Conservation (phyloP, 2,113 vertebrate species). For the Panurus biarmicus region DNA sequence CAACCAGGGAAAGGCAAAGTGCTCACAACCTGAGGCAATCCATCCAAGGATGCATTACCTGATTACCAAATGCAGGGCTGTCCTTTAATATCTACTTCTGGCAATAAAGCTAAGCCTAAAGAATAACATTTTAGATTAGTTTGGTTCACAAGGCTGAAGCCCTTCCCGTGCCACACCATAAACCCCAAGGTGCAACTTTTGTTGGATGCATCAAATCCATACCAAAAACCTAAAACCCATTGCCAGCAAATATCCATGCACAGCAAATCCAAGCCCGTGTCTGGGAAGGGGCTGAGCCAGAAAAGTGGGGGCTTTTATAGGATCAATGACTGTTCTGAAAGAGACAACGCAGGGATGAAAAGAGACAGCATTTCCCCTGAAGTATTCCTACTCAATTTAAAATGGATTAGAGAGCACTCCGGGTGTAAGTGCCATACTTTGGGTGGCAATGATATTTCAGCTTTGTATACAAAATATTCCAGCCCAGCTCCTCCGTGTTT, state of each 20-base stretch:
- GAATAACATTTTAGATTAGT: not conserved
- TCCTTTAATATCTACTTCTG: not conserved
- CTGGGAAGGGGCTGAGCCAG: not conserved
- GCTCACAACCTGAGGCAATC: fast-evolving
- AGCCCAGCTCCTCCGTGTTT: not conserved
- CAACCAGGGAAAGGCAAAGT: not conserved
- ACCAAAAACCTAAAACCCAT: not conserved
- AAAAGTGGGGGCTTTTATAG: not conserved
- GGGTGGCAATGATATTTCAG: not conserved
- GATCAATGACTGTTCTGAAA: not conserved
- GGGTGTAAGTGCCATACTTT: not conserved
- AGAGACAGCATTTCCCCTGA: not conserved
- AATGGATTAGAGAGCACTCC: slow-evolving; percentile 27
- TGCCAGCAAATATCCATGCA: not conserved
- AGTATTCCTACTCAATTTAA: slow-evolving; percentile 14
- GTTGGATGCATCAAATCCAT: not conserved
- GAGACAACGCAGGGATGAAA: not conserved
- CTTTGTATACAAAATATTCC: not conserved
- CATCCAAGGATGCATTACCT: not conserved
- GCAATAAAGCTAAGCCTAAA: not conserved
- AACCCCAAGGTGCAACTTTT: not conserved
- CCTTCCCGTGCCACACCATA: not conserved
- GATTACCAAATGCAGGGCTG: not conserved
- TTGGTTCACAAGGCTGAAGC: not conserved
- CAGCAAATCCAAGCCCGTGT: not conserved